These are phyloP conservation scores for Bolborhynchus lineola DNA, from an alignment of 2,113 vertebrate species.

Conservation along the genomic window DNA sequence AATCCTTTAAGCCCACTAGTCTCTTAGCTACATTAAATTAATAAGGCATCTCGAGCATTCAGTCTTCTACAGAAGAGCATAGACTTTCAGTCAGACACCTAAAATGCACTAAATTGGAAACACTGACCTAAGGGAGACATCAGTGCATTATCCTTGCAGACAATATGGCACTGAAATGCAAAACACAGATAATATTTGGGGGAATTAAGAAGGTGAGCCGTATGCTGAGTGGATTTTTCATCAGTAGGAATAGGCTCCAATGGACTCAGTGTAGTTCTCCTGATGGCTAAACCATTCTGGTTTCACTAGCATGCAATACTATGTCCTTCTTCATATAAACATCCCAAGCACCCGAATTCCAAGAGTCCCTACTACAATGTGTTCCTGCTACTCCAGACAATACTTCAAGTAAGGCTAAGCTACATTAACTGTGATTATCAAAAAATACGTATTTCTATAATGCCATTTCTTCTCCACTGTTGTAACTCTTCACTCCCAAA, in stretches of 20 bases:
- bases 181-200: conserved; percentile 9
- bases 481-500: conserved; percentile 45
- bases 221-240: conserved; percentile 13
- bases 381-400: neutral
- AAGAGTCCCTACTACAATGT: neutral
- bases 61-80: neutral
- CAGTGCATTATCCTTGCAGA: neutral
- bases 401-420: conserved; percentile 45
- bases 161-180: conserved; percentile 14
- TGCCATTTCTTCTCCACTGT: conserved; percentile 36
- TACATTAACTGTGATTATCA: conserved; percentile 53
- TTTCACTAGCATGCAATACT: neutral
- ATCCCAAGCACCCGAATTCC: neutral
- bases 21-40: conserved; percentile 62
- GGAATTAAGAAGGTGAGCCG: conserved; percentile 41
- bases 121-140: conserved; percentile 19
- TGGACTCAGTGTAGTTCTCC: neutral
- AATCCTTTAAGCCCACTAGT: conserved; percentile 61
- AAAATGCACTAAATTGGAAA: conserved; percentile 58
- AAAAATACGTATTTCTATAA: conserved; percentile 28
- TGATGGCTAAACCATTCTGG: neutral
- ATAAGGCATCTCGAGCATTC: conserved; percentile 53
- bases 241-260: neutral
- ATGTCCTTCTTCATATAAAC: neutral
- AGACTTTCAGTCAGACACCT: conserved; percentile 55